Evolutionary conservation across 2,797 vertebrate genomes (phyloP).

Genomic region (Pteronotus mesoamericanus): DNA sequence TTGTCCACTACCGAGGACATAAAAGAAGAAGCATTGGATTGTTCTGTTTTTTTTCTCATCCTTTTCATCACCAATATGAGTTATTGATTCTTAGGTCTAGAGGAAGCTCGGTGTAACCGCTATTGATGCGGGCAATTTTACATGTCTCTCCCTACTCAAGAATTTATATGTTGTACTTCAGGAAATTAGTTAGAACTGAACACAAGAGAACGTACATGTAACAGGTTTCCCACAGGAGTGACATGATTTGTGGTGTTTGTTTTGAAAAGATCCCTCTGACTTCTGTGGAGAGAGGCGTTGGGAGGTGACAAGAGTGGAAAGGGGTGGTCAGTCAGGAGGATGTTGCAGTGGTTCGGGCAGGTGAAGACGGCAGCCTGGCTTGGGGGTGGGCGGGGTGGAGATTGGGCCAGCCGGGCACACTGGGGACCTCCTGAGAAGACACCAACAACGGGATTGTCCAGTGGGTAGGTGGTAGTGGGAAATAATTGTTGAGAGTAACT

Average conservation of each 20-base stretch:
- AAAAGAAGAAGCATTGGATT: too few species aligned
- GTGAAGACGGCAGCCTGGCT: neutral
- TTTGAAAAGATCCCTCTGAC: neutral
- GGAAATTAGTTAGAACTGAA: neutral
- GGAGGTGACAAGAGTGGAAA: neutral
- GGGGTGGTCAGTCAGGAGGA: neutral
- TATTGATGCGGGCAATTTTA: too few species aligned
- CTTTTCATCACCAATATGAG: too few species aligned
- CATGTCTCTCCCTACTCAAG: neutral
- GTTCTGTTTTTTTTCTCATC: too few species aligned
- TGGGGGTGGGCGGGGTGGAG: neutral
- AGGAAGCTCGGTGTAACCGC: too few species aligned
- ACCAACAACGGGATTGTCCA: neutral
- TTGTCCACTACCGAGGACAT: too few species aligned
- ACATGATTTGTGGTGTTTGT: neutral
- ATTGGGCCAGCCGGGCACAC: neutral
- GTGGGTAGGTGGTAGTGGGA: neutral
- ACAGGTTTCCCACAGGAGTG: neutral
- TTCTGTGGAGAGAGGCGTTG: neutral
- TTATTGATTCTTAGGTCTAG: too few species aligned
- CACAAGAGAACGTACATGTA: neutral
- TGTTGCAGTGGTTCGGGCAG: neutral
- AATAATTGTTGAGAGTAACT: neutral
- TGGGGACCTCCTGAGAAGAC: neutral
- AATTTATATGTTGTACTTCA: neutral